These are phyloP conservation scores for Lobophora halterata DNA, from an alignment of 2,888 invertebrate species.

Conservation along the genomic window DNA sequence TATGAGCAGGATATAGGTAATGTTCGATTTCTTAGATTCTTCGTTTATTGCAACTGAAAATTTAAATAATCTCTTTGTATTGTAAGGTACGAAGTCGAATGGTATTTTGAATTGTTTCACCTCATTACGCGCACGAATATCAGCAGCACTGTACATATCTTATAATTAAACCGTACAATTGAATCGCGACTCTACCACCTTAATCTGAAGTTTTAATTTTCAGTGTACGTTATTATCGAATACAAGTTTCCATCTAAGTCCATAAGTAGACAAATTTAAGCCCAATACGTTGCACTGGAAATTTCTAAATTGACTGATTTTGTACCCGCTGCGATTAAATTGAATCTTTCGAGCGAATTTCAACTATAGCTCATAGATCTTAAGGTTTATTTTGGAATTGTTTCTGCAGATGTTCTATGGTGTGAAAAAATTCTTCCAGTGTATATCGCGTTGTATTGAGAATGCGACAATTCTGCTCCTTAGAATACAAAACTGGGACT, in stretches of 20 bases:
- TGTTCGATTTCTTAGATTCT: no score
- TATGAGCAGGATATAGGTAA: no score
- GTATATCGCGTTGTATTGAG: constrained; percentile 35
- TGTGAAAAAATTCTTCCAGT: constrained; percentile 62
- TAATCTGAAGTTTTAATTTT: constrained; percentile 1
- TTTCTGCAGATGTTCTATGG: constrained; percentile 39
- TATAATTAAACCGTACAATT: constrained; percentile 23
- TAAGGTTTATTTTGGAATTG: constrained; percentile 23
- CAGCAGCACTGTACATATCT: constrained; percentile 37
- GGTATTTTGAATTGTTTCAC: constrained; percentile 69
- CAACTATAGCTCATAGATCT: constrained; percentile 20
- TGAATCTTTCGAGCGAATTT: constrained; percentile 24
- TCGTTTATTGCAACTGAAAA: constrained; percentile 4
- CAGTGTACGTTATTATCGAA: not conserved
- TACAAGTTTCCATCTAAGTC: constrained; percentile 39
- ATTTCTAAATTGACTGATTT: constrained; percentile 65
- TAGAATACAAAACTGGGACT: constrained; percentile 61
- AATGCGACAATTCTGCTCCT: constrained; percentile 72
- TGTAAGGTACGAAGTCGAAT: constrained; percentile 36
- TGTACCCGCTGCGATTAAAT: constrained; percentile 46
- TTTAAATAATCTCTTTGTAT: constrained; percentile 18
- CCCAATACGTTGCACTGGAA: constrained; percentile 61
- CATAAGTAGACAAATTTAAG: constrained; percentile 63
- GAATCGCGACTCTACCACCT: not conserved
- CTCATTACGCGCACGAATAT: constrained; percentile 71